A percentile compares a stretch with the other conserved stretches of the same genome.
These are phyloP conservation scores for Agrochola macilenta DNA, from an alignment of 2,888 invertebrate species.

Conservation along the genomic window DNA sequence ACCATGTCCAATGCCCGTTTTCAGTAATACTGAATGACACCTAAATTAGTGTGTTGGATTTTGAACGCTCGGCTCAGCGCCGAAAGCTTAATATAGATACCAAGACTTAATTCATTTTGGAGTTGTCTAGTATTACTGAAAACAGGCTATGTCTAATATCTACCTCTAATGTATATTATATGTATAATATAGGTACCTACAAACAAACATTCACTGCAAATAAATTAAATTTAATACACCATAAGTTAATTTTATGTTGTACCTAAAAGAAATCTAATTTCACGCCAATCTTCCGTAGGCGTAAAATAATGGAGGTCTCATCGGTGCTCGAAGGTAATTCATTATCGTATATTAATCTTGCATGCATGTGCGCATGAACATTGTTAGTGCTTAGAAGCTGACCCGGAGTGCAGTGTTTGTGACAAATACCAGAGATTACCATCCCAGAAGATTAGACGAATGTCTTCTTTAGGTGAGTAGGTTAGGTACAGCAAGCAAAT, in stretches of 20 bases:
- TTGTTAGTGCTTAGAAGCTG: neutral
- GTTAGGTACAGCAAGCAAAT: too few relatives aligned
- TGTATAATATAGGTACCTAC: neutral
- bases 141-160: too few relatives aligned
- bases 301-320: neutral
- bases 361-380: neutral
- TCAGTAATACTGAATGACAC: too few relatives aligned
- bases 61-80: too few relatives aligned
- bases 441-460: neutral
- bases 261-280: conserved; percentile 5
- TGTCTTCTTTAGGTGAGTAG: conserved; percentile 1
- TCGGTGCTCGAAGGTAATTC: neutral
- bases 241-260: neutral
- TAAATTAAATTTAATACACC: neutral
- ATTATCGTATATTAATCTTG: conserved; percentile 1
- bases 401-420: conserved; percentile 3
- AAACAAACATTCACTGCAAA: neutral
- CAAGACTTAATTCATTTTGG: too few relatives aligned
- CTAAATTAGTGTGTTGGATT: too few relatives aligned
- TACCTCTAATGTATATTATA: too few relatives aligned
- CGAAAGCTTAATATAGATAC: too few relatives aligned
- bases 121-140: too few relatives aligned
- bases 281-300: conserved; percentile 9
- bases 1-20: too few relatives aligned
- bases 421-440: neutral